phyloP scores from a whole-genome alignment of 1,140 invertebrate species.

The Pachyrhynchus sulphureomaculatus region DNA sequence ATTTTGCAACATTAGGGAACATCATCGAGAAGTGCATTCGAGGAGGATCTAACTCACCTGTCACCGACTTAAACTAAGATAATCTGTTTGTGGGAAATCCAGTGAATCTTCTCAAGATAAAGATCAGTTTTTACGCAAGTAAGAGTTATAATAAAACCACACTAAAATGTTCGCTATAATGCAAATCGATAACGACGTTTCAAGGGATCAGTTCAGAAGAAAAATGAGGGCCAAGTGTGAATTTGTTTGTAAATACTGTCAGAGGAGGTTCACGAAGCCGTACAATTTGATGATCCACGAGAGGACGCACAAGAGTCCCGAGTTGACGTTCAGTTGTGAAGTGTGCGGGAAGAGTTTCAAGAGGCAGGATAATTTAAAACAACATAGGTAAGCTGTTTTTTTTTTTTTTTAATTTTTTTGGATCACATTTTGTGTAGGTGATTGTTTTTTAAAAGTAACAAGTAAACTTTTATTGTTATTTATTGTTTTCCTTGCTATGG shows the following conservation, averaged over 20 bases:
- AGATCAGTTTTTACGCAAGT: not conserved
- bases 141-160: conserved; percentile 29
- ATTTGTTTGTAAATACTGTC: conserved; percentile 99
- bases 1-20: no score
- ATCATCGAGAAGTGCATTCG: no score
- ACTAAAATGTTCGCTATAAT: conserved; percentile 80
- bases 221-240: conserved; percentile 94
- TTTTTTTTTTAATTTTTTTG: conserved; percentile 7
- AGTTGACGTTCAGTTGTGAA: conserved; percentile 97
- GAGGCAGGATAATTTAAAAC: conserved; percentile 92
- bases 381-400: conserved; percentile 77
- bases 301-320: conserved; percentile 94
- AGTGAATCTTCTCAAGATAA: conserved; percentile 14
- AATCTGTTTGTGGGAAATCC: conserved; percentile 5
- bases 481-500: no score
- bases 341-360: conserved; percentile 98
- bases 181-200: conserved; percentile 88
- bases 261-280: conserved; percentile 97
- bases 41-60: no score
- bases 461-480: no score
- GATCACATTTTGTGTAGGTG: not conserved
- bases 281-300: conserved; percentile 99
- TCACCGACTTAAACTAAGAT: no score
- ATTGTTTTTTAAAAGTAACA: not conserved
- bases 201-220: conserved; percentile 86